Evolutionary conservation across 2,888 invertebrate genomes (phyloP), one percentile per base, ranked within the genome.

Genomic region (Heteromurus nitidus): DNA sequence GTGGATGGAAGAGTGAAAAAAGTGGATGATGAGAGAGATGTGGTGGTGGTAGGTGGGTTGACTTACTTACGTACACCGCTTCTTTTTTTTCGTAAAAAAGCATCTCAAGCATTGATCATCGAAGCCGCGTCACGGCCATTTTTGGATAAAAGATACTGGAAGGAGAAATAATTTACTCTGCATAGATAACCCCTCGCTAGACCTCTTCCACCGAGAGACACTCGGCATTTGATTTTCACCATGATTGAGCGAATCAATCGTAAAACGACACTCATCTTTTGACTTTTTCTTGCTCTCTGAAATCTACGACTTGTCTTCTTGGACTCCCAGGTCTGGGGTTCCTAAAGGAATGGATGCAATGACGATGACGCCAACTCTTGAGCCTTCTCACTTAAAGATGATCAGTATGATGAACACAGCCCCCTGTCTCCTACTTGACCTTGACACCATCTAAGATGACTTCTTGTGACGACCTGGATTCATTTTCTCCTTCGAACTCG

Each of bases 201-300:
- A 79, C 75, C 76, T 84, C 84, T 84, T 85, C 82, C 76, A 74
- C 85, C 82, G 85, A 82, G 85, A 79, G 85, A 62, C 85, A 85
- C 85, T 82, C 85, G 81, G 85, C 30, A 65, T 68, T 26, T 68
- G 47, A n/a, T 62, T 62, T 55, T 5, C 72, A 62, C 50, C 47
- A 55, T n/a, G 55, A 55, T 26, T 55, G 55, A 55, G 26, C 26
- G 7, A 2, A 26, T 3, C 55, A 26, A 55, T 55, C 55, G 11
- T 55, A 9, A 9, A 26, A 13, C 47, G n/a, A 36, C 36, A 47
- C 47, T n/a, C 11, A 47, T 47, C 47, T 47, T 47, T n/a, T n/a
- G n/a, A n/a, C n/a, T n/a, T n/a, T n/a, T n/a, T n/a, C n/a, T n/a
- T n/a, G n/a, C 16, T 28, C 24, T 44, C 67, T 47, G 31, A 64